phyloP scores from a whole-genome alignment of 2,113 vertebrate species.

The Merops nubicus region DNA sequence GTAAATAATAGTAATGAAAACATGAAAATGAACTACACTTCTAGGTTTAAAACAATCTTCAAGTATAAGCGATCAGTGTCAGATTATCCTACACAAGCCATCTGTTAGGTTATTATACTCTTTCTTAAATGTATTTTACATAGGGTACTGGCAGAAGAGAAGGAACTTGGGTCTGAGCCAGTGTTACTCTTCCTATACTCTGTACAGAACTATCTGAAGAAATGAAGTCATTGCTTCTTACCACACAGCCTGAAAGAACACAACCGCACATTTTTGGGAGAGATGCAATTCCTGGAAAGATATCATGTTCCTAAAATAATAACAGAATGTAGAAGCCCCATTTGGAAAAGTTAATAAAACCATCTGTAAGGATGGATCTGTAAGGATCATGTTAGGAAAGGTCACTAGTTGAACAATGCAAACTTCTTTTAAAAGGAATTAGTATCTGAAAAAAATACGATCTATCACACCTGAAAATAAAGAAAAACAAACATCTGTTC shows the following conservation, averaged over 20 bases:
- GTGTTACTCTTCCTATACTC: neutral
- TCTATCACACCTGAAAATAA: neutral
- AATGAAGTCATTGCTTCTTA: neutral
- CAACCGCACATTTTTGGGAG: neutral
- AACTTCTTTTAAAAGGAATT: neutral
- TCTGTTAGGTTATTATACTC: conserved; percentile 57
- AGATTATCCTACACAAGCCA: conserved; percentile 59
- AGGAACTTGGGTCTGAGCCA: conserved; percentile 22
- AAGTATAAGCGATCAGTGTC: conserved; percentile 19
- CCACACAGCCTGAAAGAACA: neutral
- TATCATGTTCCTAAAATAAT: neutral
- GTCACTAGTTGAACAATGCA: neutral
- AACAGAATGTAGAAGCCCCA: neutral
- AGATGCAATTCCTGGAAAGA: neutral
- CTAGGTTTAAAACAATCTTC: conserved; percentile 39
- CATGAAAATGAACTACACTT: neutral
- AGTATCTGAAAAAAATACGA: neutral
- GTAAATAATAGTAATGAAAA: conserved; percentile 14
- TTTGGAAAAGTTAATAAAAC: neutral
- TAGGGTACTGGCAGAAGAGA: conserved; percentile 34
- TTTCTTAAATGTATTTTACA: conserved; percentile 17
- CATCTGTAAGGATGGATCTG: neutral
- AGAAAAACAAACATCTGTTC: neutral
- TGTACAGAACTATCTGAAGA: neutral
- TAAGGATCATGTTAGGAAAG: neutral